These are phyloP conservation scores for Myrmophylax atrothorax DNA, from an alignment of 2,113 vertebrate genomes.

Conservation along the genomic window DNA sequence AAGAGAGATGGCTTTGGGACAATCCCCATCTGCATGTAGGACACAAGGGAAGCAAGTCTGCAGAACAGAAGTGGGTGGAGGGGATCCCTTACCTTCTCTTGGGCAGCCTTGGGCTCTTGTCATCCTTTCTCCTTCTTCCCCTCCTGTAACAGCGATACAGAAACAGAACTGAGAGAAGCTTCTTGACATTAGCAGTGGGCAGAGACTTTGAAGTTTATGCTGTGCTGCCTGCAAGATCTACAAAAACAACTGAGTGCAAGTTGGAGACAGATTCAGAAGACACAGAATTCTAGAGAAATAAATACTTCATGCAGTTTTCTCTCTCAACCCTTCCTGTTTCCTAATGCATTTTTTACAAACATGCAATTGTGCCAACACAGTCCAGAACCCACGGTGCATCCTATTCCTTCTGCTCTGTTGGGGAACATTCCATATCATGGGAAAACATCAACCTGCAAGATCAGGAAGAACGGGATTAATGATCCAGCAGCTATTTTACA, in stretches of 20 bases:
- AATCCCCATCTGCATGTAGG: neutral
- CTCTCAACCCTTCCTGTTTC: neutral
- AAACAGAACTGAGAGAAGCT: neutral
- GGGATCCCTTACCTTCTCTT: slow-evolving; percentile 86
- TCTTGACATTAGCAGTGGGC: neutral
- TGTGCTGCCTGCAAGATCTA: neutral
- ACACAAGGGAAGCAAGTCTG: neutral
- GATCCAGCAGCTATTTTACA: neutral
- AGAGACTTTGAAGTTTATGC: neutral
- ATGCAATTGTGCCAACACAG: neutral
- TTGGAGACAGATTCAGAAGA: neutral
- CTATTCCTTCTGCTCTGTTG: neutral
- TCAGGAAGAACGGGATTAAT: neutral
- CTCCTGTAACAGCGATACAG: slow-evolving; percentile 78
- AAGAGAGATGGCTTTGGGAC: neutral
- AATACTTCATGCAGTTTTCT: neutral
- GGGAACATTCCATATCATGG: neutral
- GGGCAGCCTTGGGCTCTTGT: slow-evolving; percentile 93
- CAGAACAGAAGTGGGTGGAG: neutral
- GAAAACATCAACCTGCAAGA: neutral
- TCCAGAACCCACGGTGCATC: neutral
- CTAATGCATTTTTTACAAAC: neutral
- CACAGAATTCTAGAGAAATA: neutral
- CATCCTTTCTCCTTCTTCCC: slow-evolving; percentile 93
- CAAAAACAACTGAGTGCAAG: neutral